These are phyloP conservation scores for Sinocyclocheilus anophthalmus DNA, from an alignment of 2,113 vertebrate species.

Conservation along the genomic window DNA sequence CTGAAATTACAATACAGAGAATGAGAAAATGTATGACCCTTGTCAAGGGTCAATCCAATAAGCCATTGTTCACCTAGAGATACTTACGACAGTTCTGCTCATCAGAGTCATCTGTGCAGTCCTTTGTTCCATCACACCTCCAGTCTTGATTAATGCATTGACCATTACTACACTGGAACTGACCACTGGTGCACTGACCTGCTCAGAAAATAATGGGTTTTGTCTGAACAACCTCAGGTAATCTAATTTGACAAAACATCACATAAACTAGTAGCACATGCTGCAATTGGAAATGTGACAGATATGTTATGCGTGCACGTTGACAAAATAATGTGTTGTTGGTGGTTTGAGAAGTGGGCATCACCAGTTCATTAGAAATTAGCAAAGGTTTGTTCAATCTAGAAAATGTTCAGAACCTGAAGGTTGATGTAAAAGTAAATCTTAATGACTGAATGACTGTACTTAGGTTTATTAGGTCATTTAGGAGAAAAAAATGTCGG, in stretches of 20 bases:
- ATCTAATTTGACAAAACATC: neutral
- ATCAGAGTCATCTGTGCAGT: conserved; percentile 74
- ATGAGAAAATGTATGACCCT: neutral
- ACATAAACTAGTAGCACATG: no score
- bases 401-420: neutral
- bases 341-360: neutral
- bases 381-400: neutral
- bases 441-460: neutral
- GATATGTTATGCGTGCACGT: neutral
- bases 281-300: neutral
- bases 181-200: conserved; percentile 64
- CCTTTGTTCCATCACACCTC: conserved; percentile 73
- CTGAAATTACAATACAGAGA: conserved; percentile 56
- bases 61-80: conserved; percentile 6
- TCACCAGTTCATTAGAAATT: neutral
- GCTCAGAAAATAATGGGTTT: neutral
- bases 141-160: conserved; percentile 70
- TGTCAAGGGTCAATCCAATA: neutral
- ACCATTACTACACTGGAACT: conserved; percentile 72
- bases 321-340: neutral
- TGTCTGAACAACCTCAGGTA: neutral
- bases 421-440: neutral
- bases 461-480: neutral
- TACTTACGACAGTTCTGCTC: conserved; percentile 74
- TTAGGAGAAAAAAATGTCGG: neutral